Evolutionary conservation across 2,888 invertebrate species (phyloP).

Genomic region (Oxyteleia sp.): DNA sequence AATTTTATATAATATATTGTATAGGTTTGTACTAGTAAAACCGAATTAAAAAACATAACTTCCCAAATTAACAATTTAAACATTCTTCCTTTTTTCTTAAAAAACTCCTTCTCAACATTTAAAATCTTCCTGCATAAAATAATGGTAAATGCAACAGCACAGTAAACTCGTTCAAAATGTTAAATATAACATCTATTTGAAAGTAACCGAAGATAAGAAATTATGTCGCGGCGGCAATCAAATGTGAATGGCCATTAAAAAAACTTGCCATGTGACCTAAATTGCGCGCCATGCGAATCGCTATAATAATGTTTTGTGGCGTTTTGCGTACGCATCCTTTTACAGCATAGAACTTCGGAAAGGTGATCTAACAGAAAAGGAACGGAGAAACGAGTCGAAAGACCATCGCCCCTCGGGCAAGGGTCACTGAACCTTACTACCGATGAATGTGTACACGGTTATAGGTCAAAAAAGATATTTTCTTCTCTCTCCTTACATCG

Average conservation of each 20-base stretch:
- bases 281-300: conserved; percentile 52
- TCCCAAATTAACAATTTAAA: too few relatives aligned
- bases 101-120: background rate
- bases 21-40: too few relatives aligned
- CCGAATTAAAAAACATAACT: too few relatives aligned
- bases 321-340: conserved; percentile 63
- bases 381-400: conserved; percentile 83
- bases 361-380: conserved; percentile 85
- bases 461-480: conserved; percentile 76
- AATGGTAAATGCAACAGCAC: conserved; percentile 9
- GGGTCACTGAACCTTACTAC: conserved; percentile 87
- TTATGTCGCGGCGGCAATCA: conserved; percentile 64
- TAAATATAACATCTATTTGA: conserved; percentile 67
- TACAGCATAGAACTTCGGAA: conserved; percentile 67
- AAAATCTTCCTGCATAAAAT: too few relatives aligned
- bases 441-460: conserved; percentile 75
- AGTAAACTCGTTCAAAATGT: conserved; percentile 55
- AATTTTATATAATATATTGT: too few relatives aligned
- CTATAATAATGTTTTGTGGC: conserved; percentile 65
- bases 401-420: conserved; percentile 87
- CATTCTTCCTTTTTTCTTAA: too few relatives aligned
- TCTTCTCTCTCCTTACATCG: conserved; percentile 34
- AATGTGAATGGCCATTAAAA: conserved; percentile 71
- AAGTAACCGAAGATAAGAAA: conserved; percentile 68
- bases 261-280: conserved; percentile 70